phyloP scores from a whole-genome alignment of 2,888 invertebrate species.

The Pterobdella sp. region DNA sequence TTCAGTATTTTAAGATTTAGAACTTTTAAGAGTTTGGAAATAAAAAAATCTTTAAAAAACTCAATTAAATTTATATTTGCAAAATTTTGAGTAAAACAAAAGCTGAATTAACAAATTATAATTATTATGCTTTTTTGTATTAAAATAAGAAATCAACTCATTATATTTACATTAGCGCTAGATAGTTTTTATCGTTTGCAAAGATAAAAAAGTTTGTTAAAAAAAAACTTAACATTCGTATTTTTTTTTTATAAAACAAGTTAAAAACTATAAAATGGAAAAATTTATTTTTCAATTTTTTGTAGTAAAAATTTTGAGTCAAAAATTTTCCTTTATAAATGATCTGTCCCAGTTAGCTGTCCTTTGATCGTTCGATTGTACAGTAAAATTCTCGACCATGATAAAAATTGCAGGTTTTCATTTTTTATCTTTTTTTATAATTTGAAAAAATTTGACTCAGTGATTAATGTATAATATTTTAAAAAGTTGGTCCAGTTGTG shows the following conservation, averaged over 20 bases:
- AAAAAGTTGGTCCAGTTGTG: slow-evolving; percentile 51
- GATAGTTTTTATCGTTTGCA: not conserved
- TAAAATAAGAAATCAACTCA: not conserved
- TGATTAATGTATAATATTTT: slow-evolving; percentile 15
- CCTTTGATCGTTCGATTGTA: not conserved
- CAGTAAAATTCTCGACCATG: slow-evolving; percentile 31
- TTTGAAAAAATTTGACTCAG: slow-evolving; percentile 1
- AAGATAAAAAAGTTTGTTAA: not conserved
- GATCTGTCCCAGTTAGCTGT: not conserved
- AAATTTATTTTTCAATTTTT: too few species aligned
- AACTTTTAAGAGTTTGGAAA: not conserved
- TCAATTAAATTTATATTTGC: not conserved
- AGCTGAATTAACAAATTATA: not conserved
- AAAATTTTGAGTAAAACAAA: not conserved
- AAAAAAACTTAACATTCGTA: not conserved
- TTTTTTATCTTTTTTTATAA: not conserved
- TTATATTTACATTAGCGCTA: not conserved
- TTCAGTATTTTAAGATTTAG: too few species aligned
- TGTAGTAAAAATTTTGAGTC: not conserved
- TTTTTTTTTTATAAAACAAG: not conserved
- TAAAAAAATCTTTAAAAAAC: not conserved
- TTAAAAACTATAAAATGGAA: too few species aligned
- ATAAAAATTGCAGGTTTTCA: slow-evolving; percentile 37
- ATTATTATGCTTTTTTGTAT: too few species aligned
- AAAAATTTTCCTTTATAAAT: not conserved